Conservation (phyloP, 1,140 invertebrate genomes). For the Drosophila eugracilis region DNA sequence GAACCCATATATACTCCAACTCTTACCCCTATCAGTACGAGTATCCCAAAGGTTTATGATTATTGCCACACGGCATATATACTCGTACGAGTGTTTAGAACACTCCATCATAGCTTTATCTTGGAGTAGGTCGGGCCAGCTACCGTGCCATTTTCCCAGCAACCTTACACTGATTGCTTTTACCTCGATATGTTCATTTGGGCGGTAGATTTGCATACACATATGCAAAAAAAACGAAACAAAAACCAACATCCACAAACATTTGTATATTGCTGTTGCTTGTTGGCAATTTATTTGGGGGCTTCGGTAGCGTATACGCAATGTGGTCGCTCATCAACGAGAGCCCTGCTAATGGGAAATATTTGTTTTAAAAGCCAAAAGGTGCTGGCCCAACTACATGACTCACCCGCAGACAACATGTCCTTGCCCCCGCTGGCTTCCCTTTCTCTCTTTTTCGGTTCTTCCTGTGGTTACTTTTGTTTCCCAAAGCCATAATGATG, state of each 20-base stretch:
- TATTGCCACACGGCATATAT: conserved; percentile 20
- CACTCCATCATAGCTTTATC: conserved; percentile 31
- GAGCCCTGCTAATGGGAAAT: conserved; percentile 74
- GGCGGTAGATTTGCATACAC: conserved; percentile 15
- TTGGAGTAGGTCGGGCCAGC: conserved; percentile 6
- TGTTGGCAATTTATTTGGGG: conserved; percentile 51
- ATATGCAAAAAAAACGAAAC: not conserved
- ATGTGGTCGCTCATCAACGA: conserved; percentile 56
- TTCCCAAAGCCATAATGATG: conserved; percentile 78
- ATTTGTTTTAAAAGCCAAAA: conserved; percentile 81
- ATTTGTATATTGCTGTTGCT: conserved; percentile 26
- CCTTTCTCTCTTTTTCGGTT: not conserved
- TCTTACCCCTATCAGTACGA: not conserved
- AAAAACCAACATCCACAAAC: conserved; percentile 12
- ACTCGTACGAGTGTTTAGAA: conserved; percentile 18
- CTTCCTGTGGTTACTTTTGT: conserved; percentile 75
- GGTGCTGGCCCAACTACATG: conserved; percentile 53
- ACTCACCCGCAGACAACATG: conserved; percentile 52
- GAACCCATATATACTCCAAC: not conserved
- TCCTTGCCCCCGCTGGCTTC: not conserved
- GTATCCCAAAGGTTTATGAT: conserved; percentile 29
- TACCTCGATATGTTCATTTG: conserved; percentile 47
- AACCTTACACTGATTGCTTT: conserved; percentile 30
- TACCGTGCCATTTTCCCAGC: not conserved
- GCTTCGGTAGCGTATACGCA: conserved; percentile 67